Base-by-base conservation (phyloP, 2,113 vertebrate genomes). In the Limnothrissa miodon region DNA sequence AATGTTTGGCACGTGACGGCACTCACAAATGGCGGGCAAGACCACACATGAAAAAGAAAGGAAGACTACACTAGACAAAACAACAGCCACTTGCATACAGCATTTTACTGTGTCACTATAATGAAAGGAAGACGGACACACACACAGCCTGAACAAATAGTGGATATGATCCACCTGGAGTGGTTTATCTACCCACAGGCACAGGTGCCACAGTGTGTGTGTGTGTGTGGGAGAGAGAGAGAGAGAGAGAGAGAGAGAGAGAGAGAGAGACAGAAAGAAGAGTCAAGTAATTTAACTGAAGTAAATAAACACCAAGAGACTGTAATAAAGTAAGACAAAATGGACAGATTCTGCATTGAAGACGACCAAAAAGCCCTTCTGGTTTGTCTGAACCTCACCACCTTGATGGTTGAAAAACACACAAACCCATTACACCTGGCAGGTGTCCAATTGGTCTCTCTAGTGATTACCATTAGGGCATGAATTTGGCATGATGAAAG, bases 101-200 rank as follows among this genome's bases (percentile, higher is more conserved):
- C 56, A 59, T 23, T 25, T 11, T 39, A 36, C 10, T 74, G 29
- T 36, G 29, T 74, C 66, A 74, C 29, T 17, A 29, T 74, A 74
- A 74, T 36, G 29, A 29, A 33, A 33, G 36, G 36, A 79, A 80
- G 79, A 66, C 48, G 80, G 4, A 36, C 44, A 79, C 66, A 83
- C 42, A 21, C 11, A 79, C 70, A 74, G 36, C 51, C 42, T 66
- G 39, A 82, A 36, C 36, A 9, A 79, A 44, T 46, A 78, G n/a
- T 39, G 78, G 56, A 70, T 80, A 82, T 51, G 25, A 13, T 84
- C 81, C 56, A 83, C 82, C 81, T 80, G 81, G 81, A 46, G 17
- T n/a, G n/a, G 53, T 44, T 78, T 39, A 78, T 25, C 48, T 78
- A 36, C 56, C 81, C 79, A 39, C 0, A 19, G 59, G 15, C 62